phyloP scores from a whole-genome alignment of 2,797 vertebrate species.

The Intellagama lesueurii region DNA sequence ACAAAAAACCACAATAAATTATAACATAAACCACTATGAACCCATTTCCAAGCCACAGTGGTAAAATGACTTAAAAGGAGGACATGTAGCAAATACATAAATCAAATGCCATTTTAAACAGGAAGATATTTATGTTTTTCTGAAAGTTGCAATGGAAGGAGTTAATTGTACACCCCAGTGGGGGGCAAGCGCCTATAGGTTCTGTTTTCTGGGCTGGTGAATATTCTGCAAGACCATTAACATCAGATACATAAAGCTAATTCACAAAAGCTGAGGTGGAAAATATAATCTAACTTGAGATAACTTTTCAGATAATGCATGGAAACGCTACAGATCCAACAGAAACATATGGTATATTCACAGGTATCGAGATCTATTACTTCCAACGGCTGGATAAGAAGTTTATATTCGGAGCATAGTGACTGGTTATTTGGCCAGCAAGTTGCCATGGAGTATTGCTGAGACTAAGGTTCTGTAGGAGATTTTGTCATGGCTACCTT shows the following conservation, averaged over 20 bases:
- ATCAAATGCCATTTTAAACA: background rate
- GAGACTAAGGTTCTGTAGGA: background rate
- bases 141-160: background rate
- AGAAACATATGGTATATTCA: background rate
- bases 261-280: background rate
- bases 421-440: background rate
- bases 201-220: too few species aligned
- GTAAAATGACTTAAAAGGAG: background rate
- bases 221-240: background rate
- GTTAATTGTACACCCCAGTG: too few species aligned
- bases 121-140: background rate
- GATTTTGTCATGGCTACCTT: background rate
- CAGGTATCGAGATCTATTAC: background rate
- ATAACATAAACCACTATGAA: background rate
- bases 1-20: background rate
- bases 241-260: background rate
- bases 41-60: background rate
- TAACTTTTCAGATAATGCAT: background rate
- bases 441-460: background rate
- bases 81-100: background rate
- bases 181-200: background rate
- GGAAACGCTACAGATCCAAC: background rate
- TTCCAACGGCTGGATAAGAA: background rate
- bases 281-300: background rate
- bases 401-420: background rate